A percentile compares a stretch with the other conserved stretches of the same genome.
Evolutionary conservation across 1,140 invertebrate species (phyloP).

Genomic region (Elysia chlorotica): DNA sequence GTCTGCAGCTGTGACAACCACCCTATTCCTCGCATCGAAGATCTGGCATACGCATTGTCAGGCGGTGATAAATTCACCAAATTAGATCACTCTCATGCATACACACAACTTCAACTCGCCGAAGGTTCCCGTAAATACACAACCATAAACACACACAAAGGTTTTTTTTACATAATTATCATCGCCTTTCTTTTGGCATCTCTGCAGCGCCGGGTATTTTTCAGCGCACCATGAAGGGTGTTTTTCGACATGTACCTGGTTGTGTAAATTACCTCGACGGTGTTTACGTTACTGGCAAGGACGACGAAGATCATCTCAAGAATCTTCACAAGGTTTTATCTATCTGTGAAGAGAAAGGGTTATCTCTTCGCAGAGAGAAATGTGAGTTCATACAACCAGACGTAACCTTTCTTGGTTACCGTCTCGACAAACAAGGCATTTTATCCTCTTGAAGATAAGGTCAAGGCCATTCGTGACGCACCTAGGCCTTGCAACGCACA

Average conservation of each 20-base stretch:
- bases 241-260: constrained; percentile 37
- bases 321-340: constrained; percentile 20
- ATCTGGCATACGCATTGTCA: constrained; percentile 39
- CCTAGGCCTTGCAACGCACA: constrained; percentile 16
- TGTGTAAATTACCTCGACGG: constrained; percentile 29
- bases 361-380: constrained; percentile 61
- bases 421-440: constrained; percentile 37
- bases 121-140: constrained; percentile 35
- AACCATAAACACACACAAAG: constrained; percentile 45
- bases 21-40: constrained; percentile 46
- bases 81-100: constrained; percentile 43
- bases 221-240: constrained; percentile 61
- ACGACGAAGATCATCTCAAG: constrained; percentile 21
- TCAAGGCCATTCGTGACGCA: constrained; percentile 41
- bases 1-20: constrained; percentile 32
- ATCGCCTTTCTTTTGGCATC: constrained; percentile 57
- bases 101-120: constrained; percentile 35
- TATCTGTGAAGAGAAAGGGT: constrained; percentile 38
- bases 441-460: constrained; percentile 33
- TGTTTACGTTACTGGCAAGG: constrained; percentile 31
- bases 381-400: constrained; percentile 37
- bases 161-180: constrained; percentile 39
- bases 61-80: constrained; percentile 45
- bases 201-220: constrained; percentile 64
- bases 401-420: constrained; percentile 53